Evolutionary conservation across 1,140 invertebrate genomes (phyloP), one percentile per base, ranked within the genome.

Genomic region (Planococcus citri): DNA sequence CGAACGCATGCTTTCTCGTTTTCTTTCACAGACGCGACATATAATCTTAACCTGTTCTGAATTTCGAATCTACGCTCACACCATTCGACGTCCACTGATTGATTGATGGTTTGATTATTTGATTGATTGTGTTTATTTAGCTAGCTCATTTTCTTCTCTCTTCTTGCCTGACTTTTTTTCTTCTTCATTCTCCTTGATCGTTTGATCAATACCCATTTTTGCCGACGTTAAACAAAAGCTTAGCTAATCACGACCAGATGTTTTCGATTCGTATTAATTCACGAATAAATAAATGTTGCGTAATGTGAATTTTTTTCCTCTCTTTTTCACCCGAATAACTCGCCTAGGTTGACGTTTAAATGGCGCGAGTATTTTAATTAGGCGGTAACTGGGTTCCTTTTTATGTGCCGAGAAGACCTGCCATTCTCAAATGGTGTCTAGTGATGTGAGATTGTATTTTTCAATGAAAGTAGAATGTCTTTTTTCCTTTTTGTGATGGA

Each of bases 61-160:
- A 51, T 51, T 51, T 51, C n/a, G 41, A 51, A 51, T 51, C 41
- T 20, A 51, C 41, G 41, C 41, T 51, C 41, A 51, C 41, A 51
- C 41, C 41, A 51, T 51, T 51, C 41, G 41, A 51, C 41, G 41
- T 51, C 17, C 17, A 17, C 29, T 51, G 41, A 51, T 51, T 51
- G 41, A 51, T 51, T 51, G 41, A 51, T 51, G 41, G 41, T 51
- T 51, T 51, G 41, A 51, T 51, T 51, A 51, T 51, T 51, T 51
- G 41, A 51, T 51, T 51, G 41, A 51, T 51, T 51, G 41, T 51
- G 41, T 51, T 51, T 51, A 51, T 51, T 51, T 51, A 51, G 41
- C 41, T 20, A 17, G 41, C 41, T 51, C 41, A 51, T 51, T 51
- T 51, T 51, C 41, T 51, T n/a, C 41, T 51, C 41, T 51, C 41